Percentiles rank a stretch among this genome's conserved stretches.
Conservation (phyloP, 2,888 invertebrate species). For the Scaptomyza tumidula region DNA sequence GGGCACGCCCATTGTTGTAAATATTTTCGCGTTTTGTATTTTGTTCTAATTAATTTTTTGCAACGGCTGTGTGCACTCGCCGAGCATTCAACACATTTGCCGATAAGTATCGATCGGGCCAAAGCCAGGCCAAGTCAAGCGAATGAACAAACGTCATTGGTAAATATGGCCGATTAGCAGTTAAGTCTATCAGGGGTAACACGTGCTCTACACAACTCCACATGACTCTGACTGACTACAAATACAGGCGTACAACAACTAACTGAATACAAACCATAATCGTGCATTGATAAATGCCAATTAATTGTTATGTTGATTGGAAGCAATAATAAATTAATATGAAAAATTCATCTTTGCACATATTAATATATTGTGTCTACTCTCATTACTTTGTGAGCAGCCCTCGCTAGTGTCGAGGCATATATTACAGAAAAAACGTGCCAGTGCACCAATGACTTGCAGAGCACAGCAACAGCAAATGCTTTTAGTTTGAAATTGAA, state of each 20-base stretch:
- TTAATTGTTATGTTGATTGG: slow-evolving; percentile 10
- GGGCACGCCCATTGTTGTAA: slow-evolving; percentile 78
- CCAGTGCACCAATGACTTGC: slow-evolving; percentile 72
- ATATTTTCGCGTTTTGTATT: slow-evolving; percentile 73
- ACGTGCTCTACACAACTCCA: slow-evolving; percentile 60
- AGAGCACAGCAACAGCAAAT: slow-evolving; percentile 53
- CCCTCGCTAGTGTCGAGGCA: slow-evolving; percentile 59
- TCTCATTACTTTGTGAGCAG: slow-evolving; percentile 29
- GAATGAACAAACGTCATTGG: slow-evolving; percentile 72
- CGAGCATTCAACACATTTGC: slow-evolving; percentile 72
- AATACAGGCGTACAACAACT: neutral
- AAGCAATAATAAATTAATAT: slow-evolving; percentile 3
- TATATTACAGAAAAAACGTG: slow-evolving; percentile 72
- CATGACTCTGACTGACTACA: neutral
- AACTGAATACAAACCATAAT: slow-evolving; percentile 10
- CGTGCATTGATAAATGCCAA: slow-evolving; percentile 17
- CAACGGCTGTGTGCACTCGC: slow-evolving; percentile 52
- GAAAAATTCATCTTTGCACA: neutral
- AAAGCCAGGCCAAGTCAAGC: slow-evolving; percentile 20
- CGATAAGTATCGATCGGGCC: slow-evolving; percentile 70
- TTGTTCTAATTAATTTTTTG: slow-evolving; percentile 79
- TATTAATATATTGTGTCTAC: neutral
- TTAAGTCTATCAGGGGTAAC: slow-evolving; percentile 49
- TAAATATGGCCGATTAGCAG: slow-evolving; percentile 75
- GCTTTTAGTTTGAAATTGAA: slow-evolving; percentile 68